A percentile compares a stretch with the other conserved stretches of the same genome.
Conservation (phyloP, 2,797 vertebrate species). For the Diceros bicornis region DNA sequence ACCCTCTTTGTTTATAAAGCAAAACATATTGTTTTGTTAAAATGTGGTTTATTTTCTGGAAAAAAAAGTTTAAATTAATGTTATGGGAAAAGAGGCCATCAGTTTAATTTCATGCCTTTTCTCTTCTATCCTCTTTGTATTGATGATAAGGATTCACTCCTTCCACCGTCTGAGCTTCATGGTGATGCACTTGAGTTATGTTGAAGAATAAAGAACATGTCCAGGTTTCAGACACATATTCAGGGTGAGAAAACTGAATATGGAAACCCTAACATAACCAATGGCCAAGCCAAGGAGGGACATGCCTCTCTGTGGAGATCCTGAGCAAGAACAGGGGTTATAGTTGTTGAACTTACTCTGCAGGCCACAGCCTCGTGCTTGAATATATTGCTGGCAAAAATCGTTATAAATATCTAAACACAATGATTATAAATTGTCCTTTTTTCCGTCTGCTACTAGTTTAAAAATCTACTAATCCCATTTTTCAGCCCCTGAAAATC, state of each 20-base stretch:
- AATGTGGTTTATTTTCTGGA: background rate
- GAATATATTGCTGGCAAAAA: slow-evolving; percentile 5
- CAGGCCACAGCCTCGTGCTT: background rate
- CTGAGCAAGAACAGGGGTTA: background rate
- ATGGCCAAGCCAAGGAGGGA: background rate
- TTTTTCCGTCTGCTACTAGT: slow-evolving; percentile 61
- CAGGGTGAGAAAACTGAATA: background rate
- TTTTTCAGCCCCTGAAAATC: slow-evolving; percentile 69
- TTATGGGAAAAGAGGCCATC: background rate
- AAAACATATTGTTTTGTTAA: slow-evolving; percentile 2
- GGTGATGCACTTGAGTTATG: background rate
- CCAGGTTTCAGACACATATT: slow-evolving; percentile 11
- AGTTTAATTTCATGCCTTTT: background rate
- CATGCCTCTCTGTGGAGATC: background rate
- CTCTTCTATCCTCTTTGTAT: background rate
- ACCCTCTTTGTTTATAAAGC: background rate
- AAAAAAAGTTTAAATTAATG: background rate
- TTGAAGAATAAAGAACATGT: background rate
- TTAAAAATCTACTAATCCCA: slow-evolving; percentile 39
- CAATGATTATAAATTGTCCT: slow-evolving; percentile 61
- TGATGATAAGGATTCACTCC: background rate
- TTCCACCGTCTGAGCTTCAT: background rate
- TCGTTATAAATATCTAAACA: slow-evolving; percentile 19
- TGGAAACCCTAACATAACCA: background rate
- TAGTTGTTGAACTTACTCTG: background rate